Evolutionary conservation across 1,140 invertebrate genomes (phyloP), one percentile per base, ranked within the genome.

Genomic region (Notospermus geniculatus): DNA sequence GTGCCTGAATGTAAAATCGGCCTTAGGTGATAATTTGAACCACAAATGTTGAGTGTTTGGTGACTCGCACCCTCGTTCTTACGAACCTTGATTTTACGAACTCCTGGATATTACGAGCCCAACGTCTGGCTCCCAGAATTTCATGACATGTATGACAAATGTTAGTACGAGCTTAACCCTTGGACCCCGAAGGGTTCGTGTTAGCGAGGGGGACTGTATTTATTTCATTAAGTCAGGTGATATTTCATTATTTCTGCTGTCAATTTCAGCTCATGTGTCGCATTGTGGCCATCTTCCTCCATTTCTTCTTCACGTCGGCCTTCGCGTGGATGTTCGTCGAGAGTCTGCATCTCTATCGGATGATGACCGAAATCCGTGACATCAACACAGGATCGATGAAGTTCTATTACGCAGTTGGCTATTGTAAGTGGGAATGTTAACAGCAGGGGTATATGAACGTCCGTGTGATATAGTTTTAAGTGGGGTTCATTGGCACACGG

Each of bases 331-430:
- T 92, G 56, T 86, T 95, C 65, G 89, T 95, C 15, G 92, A 95
- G 77, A 90, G 92, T 11, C 84, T 96, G 61, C 95, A 98, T 82
- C 82, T 97, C 15, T 93, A 97, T 74, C 85, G 95, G 50, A 95
- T 97, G 89, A 82, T 98, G 43, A 95, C 93, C 0, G 95, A 97
- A 82, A 90, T 98, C 84, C 85, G 94, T 11, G 93, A 97, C 77
- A 93, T 98, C 17, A 97, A 98, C 83, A 91, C 95, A 75, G 95
- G 93, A 0, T 89, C 89, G 36, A 94, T 97, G 88, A 86, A 91
- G 60, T 93, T 95, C 76, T 97, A 97, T 76, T 93, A 95, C 72
- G 89, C 92, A n/a, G 85, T 94, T 71, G 95, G 93, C 7, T 98
- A 97, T 75, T 93, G 91, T 77, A 52, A 62, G 73, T 60, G 13